These are phyloP conservation scores for Microctonus brassicae DNA, from an alignment of 2,888 invertebrate genomes.

Conservation along the genomic window DNA sequence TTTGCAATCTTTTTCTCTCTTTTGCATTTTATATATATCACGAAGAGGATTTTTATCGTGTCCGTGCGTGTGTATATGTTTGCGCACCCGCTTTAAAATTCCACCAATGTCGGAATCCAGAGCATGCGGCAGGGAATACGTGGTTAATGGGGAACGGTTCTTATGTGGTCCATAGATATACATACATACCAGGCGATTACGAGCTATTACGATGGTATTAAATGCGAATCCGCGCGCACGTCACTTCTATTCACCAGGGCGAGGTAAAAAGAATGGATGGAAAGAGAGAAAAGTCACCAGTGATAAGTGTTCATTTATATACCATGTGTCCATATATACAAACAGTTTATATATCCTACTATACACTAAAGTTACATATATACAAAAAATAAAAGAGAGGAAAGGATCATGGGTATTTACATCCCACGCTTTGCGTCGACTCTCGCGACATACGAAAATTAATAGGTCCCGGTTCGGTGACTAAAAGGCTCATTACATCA, in stretches of 20 bases:
- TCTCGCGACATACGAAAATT: slow-evolving; percentile 34
- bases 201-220: slow-evolving; percentile 32
- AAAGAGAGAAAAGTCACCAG: slow-evolving; percentile 4
- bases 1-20: neutral
- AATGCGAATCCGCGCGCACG: slow-evolving; percentile 23
- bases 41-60: neutral
- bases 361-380: slow-evolving; percentile 20
- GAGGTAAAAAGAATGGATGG: slow-evolving; percentile 14
- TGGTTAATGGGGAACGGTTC: slow-evolving; percentile 30
- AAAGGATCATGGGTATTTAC: slow-evolving; percentile 37
- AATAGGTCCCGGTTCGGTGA: slow-evolving; percentile 34
- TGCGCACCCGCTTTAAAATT: slow-evolving; percentile 19
- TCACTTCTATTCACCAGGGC: slow-evolving; percentile 9
- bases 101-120: slow-evolving; percentile 28
- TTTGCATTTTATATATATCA: neutral
- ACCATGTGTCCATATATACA: slow-evolving; percentile 47
- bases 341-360: slow-evolving; percentile 28
- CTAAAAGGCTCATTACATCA: slow-evolving; percentile 32
- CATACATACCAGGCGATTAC: slow-evolving; percentile 35
- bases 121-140: slow-evolving; percentile 29
- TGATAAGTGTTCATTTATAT: slow-evolving; percentile 49
- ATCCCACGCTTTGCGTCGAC: slow-evolving; percentile 44
- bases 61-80: neutral
- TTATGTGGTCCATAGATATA: slow-evolving; percentile 29
- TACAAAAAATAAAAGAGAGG: slow-evolving; percentile 42